phyloP scores from a whole-genome alignment of 2,888 invertebrate genomes.

The Lasiommata megera region DNA sequence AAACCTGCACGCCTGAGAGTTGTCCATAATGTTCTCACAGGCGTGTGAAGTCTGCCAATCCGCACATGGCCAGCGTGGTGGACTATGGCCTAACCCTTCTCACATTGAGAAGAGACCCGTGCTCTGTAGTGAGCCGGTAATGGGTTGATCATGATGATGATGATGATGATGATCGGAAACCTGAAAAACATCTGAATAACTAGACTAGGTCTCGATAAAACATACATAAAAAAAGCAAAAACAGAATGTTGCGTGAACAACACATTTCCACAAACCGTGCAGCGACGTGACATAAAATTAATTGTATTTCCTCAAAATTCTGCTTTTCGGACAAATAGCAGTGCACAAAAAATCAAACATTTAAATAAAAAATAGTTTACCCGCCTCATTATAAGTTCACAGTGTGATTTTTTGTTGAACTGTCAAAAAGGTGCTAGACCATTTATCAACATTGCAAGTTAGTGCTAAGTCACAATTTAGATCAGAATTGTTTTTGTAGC shows the following conservation, averaged over 20 bases:
- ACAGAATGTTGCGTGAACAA: neutral
- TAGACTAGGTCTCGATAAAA: neutral
- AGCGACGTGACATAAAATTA: neutral
- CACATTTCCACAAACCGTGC: neutral
- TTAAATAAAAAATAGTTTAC: conserved; percentile 2
- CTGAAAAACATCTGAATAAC: no score
- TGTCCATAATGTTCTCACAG: no score
- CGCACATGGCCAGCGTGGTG: no score
- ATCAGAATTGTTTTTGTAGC: neutral
- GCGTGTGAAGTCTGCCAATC: no score
- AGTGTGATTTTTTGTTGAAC: neutral
- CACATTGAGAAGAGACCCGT: no score
- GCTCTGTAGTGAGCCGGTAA: no score
- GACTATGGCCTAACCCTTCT: no score
- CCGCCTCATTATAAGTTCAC: conserved; percentile 5
- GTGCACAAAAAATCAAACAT: neutral
- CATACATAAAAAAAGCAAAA: neutral
- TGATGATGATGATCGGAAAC: no score
- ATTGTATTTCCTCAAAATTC: neutral
- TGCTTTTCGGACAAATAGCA: neutral
- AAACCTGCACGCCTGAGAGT: no score
- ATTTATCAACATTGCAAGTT: neutral
- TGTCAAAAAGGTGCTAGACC: neutral
- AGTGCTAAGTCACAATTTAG: neutral
- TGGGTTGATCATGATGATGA: no score